Percentiles rank a stretch among this genome's conserved stretches.
phyloP scores from a whole-genome alignment of 2,888 invertebrate genomes.

The Glyphotaelius pellucidus region DNA sequence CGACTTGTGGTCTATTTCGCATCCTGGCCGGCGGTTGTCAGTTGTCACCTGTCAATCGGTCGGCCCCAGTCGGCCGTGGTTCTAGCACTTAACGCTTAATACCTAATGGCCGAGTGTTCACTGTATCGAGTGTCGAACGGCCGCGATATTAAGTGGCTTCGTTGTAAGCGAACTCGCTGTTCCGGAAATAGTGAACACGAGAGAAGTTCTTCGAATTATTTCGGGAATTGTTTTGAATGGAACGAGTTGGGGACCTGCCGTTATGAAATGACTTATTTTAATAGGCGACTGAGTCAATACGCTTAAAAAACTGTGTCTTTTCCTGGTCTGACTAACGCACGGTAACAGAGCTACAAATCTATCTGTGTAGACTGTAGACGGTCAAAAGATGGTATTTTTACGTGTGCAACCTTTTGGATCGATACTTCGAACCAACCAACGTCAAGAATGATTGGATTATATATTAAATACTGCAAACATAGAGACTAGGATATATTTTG shows the following conservation, averaged over 20 bases:
- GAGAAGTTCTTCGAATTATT: background rate
- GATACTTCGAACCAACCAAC: too few species aligned
- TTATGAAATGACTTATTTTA: conserved; percentile 21
- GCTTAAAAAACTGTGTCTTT: background rate
- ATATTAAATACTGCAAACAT: too few species aligned
- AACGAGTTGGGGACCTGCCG: background rate
- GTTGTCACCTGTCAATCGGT: conserved; percentile 27
- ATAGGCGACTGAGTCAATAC: background rate
- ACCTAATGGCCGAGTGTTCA: conserved; percentile 46
- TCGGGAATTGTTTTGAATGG: conserved; percentile 17
- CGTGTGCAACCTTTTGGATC: too few species aligned
- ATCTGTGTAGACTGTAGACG: background rate
- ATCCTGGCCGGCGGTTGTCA: conserved; percentile 3
- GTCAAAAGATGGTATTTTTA: too few species aligned
- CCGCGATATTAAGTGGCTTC: background rate
- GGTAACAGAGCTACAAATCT: background rate
- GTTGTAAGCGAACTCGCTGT: background rate
- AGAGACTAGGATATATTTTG: too few species aligned
- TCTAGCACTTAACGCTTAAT: background rate
- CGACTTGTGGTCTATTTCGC: background rate
- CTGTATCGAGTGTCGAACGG: conserved; percentile 53
- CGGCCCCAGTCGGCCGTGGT: background rate
- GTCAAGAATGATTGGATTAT: too few species aligned
- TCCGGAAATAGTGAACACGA: conserved; percentile 12
- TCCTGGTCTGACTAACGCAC: background rate